Conservation (phyloP, 2,797 vertebrate genomes). For the Ibycter americanus region DNA sequence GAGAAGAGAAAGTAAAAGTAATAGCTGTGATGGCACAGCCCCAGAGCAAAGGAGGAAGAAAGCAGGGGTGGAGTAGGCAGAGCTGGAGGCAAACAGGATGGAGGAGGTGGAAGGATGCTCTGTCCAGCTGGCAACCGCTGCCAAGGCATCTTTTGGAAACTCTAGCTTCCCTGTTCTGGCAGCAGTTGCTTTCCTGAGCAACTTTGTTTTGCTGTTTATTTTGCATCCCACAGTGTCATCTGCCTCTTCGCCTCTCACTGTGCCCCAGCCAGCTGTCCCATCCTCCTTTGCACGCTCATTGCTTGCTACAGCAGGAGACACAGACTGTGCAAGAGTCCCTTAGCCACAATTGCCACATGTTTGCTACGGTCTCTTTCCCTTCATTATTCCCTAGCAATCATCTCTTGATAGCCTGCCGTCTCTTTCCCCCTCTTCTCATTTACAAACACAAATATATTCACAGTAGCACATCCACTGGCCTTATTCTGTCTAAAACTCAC, state of each 20-base stretch:
- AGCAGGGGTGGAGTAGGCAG: background rate
- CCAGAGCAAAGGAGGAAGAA: background rate
- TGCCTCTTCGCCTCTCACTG: background rate
- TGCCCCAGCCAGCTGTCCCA: background rate
- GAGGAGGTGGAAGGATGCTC: background rate
- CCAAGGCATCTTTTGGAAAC: background rate
- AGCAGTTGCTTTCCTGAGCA: background rate
- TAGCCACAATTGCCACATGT: background rate
- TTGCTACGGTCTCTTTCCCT: background rate
- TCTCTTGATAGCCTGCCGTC: background rate
- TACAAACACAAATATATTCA: background rate
- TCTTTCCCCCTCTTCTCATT: background rate
- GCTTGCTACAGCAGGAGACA: background rate
- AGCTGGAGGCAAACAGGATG: background rate
- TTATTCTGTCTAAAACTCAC: background rate
- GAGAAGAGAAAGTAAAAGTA: background rate
- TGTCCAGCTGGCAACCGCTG: fast-evolving
- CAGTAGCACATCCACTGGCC: background rate
- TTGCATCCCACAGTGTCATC: background rate
- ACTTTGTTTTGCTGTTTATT: background rate
- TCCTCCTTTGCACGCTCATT: background rate
- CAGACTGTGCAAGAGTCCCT: background rate
- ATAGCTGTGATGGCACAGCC: background rate
- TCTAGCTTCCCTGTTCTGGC: background rate
- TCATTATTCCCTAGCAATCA: background rate